A percentile compares a stretch with the other conserved stretches of the same genome.
Evolutionary conservation across 53 echinoderm and acorn worm species (phyloP).

Genomic region (Apostichopus leukothele): DNA sequence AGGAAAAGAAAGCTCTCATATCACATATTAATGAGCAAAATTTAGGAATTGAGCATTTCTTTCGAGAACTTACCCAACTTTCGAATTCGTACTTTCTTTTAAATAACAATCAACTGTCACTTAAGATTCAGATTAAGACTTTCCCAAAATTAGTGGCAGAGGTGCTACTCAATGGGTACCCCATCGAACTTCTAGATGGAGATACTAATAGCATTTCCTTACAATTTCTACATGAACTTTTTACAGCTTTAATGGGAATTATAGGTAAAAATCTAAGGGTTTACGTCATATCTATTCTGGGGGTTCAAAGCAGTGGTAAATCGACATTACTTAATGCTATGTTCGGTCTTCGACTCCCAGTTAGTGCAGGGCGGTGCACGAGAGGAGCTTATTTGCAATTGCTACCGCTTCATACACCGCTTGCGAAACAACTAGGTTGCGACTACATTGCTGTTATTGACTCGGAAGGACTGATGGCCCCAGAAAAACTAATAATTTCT

Average conservation of each 20-base stretch:
- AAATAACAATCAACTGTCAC: too few relatives aligned
- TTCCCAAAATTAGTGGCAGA: neutral
- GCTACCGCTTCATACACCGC: neutral
- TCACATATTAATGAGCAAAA: too few relatives aligned
- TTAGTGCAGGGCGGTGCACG: neutral
- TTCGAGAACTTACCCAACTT: too few relatives aligned
- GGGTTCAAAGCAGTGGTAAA: constrained; percentile 32
- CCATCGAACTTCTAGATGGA: neutral
- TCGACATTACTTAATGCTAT: constrained; percentile 13
- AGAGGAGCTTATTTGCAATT: constrained; percentile 1
- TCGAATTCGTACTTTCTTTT: too few relatives aligned
- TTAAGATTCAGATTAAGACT: too few relatives aligned
- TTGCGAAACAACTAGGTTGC: neutral
- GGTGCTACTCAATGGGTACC: neutral
- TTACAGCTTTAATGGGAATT: neutral
- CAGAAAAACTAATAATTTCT: neutral
- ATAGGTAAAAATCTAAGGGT: neutral
- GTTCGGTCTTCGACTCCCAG: neutral
- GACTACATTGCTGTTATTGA: neutral
- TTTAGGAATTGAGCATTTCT: neutral
- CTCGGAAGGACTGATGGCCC: neutral
- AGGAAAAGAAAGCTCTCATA: too few relatives aligned
- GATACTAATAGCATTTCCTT: neutral
- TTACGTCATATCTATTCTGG: neutral
- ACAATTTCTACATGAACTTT: neutral